Base-by-base conservation (phyloP, 1,140 invertebrate species). In the Yoshiicerus persimilis region DNA sequence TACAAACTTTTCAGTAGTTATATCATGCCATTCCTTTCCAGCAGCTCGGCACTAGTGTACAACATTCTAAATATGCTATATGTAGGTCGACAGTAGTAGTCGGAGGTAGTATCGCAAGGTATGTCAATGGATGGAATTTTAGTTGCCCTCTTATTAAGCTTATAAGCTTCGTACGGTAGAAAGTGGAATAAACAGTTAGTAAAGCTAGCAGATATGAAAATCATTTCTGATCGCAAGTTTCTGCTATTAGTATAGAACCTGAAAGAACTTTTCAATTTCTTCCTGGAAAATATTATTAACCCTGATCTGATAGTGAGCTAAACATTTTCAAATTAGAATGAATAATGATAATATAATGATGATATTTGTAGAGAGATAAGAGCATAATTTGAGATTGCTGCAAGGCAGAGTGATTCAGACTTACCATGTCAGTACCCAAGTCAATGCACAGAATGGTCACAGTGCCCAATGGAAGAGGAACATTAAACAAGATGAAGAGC, bases 361-460 rank as follows among this genome's bases (percentile, higher is more conserved):
- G 25, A 16, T 25, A 87, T 39, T 86, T 56, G n/a, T 56, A 41
- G 10, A n/a, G 47, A 56, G 47, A 56, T 56, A 56, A 56, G 47
- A 34, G 25, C 5, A 86, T 75, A 10, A 87, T 32, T 87, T 87
- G 66, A 77, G n/a, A 36, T 32, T 3, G 62, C 62, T 38, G 75
- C 20, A 88, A 41, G 20, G 9, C 38, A 56, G 47, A n/a, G n/a
- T n/a, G n/a, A n/a, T 34, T 36, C 39, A 23, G 30, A 90, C 90
- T 88, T 90, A 90, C 90, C 98, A 99, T 99, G 95, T 99, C 98
- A 92, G 98, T 99, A 95, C 98, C 98, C 93, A 99, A 95, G 95
- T 99, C 98, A 94, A 99, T 99, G 95, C 98, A 99, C 90, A 99
- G 95, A 94, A 99, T 99, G 91, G 99, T 99, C 88, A 99, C 98